Evolutionary conservation across 2,888 invertebrate genomes (phyloP).

Genomic region (Cistogaster globosa): DNA sequence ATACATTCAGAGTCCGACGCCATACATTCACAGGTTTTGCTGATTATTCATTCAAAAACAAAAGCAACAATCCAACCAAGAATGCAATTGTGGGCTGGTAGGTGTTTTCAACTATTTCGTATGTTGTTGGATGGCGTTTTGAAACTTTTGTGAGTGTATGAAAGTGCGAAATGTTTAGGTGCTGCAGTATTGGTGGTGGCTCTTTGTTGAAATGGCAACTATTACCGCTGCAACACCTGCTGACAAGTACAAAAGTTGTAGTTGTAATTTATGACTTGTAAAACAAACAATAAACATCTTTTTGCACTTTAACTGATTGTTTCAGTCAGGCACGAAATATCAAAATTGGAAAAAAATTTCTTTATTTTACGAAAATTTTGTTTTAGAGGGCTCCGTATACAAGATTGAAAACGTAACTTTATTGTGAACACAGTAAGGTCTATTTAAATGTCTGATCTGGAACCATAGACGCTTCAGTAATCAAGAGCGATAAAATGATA

Average conservation of each 20-base stretch:
- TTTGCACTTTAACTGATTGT: neutral
- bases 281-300: neutral
- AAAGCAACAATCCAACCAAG: neutral
- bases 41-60: neutral
- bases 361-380: too few relatives aligned
- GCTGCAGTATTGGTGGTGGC: neutral
- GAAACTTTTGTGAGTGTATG: neutral
- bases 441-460: too few relatives aligned
- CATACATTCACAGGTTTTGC: slow-evolving; percentile 9
- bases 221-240: neutral
- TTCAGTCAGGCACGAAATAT: too few relatives aligned
- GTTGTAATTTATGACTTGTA: slow-evolving; percentile 4
- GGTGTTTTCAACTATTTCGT: neutral
- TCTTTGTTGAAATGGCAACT: neutral
- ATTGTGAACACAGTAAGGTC: too few relatives aligned
- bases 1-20: neutral
- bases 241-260: neutral
- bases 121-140: neutral
- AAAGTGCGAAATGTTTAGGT: neutral
- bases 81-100: slow-evolving; percentile 16
- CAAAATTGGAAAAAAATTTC: too few relatives aligned
- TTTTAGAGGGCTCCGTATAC: too few relatives aligned
- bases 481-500: too few relatives aligned
- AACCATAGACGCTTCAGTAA: too few relatives aligned
- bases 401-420: too few relatives aligned